Conservation (phyloP, 2,797 vertebrate species). For the Pseudocheirus occidentalis region DNA sequence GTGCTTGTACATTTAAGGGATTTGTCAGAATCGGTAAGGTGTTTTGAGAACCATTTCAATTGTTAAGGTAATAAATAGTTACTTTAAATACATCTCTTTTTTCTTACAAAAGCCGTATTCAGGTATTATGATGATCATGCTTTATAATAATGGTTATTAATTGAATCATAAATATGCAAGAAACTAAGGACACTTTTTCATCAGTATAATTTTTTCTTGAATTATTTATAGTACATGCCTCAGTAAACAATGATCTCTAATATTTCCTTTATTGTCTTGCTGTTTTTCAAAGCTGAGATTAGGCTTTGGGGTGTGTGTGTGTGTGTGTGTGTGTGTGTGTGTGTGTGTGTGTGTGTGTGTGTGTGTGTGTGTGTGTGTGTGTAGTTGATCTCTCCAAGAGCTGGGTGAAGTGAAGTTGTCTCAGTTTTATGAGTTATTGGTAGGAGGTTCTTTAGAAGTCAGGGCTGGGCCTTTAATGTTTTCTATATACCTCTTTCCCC, state of each 20-base stretch:
- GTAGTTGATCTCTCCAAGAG: slow-evolving; percentile 30
- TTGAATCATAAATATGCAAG: slow-evolving; percentile 25
- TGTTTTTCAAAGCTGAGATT: neutral
- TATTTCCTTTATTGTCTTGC: neutral
- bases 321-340: too few species aligned
- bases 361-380: neutral
- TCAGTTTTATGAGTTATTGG: slow-evolving; percentile 40
- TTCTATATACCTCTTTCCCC: slow-evolving; percentile 3
- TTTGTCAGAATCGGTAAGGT: slow-evolving; percentile 31
- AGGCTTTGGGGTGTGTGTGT: neutral
- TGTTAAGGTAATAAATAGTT: slow-evolving; percentile 16
- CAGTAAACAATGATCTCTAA: slow-evolving; percentile 12
- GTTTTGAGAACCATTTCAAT: slow-evolving; percentile 51
- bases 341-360: neutral
- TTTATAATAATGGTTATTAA: slow-evolving; percentile 20
- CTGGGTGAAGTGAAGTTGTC: slow-evolving; percentile 35
- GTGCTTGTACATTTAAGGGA: slow-evolving; percentile 12
- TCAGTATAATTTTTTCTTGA: slow-evolving; percentile 25
- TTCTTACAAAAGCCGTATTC: slow-evolving; percentile 45
- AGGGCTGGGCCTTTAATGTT: slow-evolving; percentile 8
- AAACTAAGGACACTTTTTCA: neutral
- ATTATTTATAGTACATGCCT: slow-evolving; percentile 20
- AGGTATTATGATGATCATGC: slow-evolving; percentile 21
- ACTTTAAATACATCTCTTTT: slow-evolving; percentile 24
- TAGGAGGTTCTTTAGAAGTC: neutral